Conservation (phyloP, 2,797 vertebrate genomes). For the Crenichthys baileyi region DNA sequence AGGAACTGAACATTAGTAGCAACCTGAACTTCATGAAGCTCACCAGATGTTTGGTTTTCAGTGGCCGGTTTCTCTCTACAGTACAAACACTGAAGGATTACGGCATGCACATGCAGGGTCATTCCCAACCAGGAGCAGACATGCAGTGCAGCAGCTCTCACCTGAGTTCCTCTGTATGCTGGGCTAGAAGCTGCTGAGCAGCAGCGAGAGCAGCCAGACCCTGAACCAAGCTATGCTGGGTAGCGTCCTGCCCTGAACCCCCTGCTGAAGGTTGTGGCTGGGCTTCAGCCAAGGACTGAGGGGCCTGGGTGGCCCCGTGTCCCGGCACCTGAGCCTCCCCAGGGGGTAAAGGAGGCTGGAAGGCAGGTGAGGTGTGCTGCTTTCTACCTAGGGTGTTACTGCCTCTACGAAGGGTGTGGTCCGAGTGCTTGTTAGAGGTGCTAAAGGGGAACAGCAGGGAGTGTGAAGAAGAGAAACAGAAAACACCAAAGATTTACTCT, state of each 20-base stretch:
- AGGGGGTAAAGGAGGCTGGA: conserved; percentile 96
- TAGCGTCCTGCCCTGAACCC: conserved; percentile 79
- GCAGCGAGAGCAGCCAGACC: conserved; percentile 78
- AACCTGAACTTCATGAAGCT: too few relatives aligned
- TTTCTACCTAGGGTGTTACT: conserved; percentile 96
- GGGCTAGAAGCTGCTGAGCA: conserved; percentile 85
- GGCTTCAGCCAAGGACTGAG: conserved; percentile 78
- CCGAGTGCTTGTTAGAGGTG: conserved; percentile 94
- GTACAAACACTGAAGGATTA: too few relatives aligned
- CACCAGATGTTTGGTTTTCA: too few relatives aligned
- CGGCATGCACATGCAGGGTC: conserved; percentile 32
- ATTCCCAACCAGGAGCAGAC: conserved; percentile 41
- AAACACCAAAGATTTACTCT: conserved; percentile 65
- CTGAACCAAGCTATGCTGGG: conserved; percentile 82
- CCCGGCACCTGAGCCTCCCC: conserved; percentile 84
- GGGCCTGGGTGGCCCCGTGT: conserved; percentile 57
- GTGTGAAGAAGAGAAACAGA: conserved; percentile 42
- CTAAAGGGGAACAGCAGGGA: conserved; percentile 83
- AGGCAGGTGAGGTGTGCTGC: conserved; percentile 95
- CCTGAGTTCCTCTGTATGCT: conserved; percentile 89
- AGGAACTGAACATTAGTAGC: too few relatives aligned
- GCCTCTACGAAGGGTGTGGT: conserved; percentile 91
- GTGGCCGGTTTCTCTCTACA: too few relatives aligned
- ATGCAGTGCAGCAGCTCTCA: conserved; percentile 78
- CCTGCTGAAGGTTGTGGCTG: conserved; percentile 70